Base-by-base conservation (phyloP, 1,140 invertebrate species). In the Phocides pigmalion region DNA sequence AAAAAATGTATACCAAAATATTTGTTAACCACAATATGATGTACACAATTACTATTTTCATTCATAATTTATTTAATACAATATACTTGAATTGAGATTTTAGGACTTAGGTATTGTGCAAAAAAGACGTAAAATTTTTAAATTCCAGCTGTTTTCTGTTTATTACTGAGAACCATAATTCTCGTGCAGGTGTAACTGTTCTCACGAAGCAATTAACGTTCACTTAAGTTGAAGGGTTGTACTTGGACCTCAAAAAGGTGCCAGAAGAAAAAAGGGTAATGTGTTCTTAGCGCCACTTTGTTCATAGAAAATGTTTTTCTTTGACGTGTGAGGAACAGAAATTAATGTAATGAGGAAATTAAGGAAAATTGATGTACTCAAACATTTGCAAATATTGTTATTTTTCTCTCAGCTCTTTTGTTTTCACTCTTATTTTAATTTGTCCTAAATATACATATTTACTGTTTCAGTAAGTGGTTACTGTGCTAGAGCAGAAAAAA, bases 151-250 rank as follows among this genome's bases (percentile, higher is more conserved):
- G 61, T 58, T 47, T 64, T 66, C 25, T 53, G 47, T 70, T 69
- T 70, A 77, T 66, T 65, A 64, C 53, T 19, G 20, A 20, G 42
- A 41, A 35, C 56, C 42, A 47, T 47, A 32, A 32, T 46, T 14
- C 54, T n/a, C 35, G 56, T 66, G 51, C 84, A 90, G 84, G 84
- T 88, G 87, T 74, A 51, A 44, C 15, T 54, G 47, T 82, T 88
- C 85, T 74, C 87, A 90, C 82, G 77, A 62, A 82, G 85, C 87
- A 86, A 88, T 88, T 90, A 88, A 86, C 81, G 81, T 77, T 72
- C 68, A 71, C 65, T 72, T 72, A 73, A 77, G 70, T 70, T 81
- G 80, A 87, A 88, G 82, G 77, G 81, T 81, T 85, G 62, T 77
- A 73, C 79, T 79, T 80, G 70, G 73, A 82, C 77, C 79, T 79